These are phyloP conservation scores for Nematolebias whitei DNA, from an alignment of 2,113 vertebrate genomes.

Conservation along the genomic window DNA sequence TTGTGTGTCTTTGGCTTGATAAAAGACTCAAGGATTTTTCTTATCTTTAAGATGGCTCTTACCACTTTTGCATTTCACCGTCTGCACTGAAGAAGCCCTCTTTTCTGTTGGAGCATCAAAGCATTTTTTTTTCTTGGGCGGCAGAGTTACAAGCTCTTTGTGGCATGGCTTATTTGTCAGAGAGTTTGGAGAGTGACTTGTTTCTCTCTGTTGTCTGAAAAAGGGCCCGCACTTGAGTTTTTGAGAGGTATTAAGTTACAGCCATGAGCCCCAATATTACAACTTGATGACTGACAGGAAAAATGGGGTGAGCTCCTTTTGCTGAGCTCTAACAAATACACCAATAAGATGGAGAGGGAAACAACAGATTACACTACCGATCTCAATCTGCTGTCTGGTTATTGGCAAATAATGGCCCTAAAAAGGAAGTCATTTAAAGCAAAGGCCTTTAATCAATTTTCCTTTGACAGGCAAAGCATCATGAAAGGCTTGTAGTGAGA, in stretches of 20 bases:
- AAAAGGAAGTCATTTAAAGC: constrained; percentile 79
- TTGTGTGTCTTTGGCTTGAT: constrained; percentile 17
- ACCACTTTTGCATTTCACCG: constrained; percentile 18
- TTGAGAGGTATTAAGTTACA: constrained; percentile 80
- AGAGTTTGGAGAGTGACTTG: constrained; percentile 80
- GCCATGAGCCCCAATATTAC: constrained; percentile 77
- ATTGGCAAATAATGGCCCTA: constrained; percentile 81
- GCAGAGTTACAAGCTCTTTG: constrained; percentile 81
- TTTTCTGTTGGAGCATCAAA: constrained; percentile 72
- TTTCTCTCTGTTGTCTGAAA: constrained; percentile 70
- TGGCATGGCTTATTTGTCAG: constrained; percentile 79
- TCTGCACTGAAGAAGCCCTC: constrained; percentile 54
- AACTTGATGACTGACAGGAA: constrained; percentile 81
- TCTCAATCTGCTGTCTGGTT: constrained; percentile 75
- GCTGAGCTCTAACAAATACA: constrained; percentile 73
- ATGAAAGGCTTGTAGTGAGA: constrained; percentile 66
- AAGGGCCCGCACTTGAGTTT: constrained; percentile 61
- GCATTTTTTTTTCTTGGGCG: constrained; percentile 67
- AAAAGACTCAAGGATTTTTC: constrained; percentile 40
- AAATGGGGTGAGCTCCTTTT: constrained; percentile 75
- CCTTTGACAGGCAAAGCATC: constrained; percentile 71
- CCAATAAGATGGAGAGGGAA: constrained; percentile 75
- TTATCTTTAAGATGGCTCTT: constrained; percentile 22
- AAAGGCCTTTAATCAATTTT: constrained; percentile 81
- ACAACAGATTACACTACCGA: constrained; percentile 77